Base-by-base conservation (phyloP, 2,888 invertebrate genomes). In the Zygothrica quintamaculata region DNA sequence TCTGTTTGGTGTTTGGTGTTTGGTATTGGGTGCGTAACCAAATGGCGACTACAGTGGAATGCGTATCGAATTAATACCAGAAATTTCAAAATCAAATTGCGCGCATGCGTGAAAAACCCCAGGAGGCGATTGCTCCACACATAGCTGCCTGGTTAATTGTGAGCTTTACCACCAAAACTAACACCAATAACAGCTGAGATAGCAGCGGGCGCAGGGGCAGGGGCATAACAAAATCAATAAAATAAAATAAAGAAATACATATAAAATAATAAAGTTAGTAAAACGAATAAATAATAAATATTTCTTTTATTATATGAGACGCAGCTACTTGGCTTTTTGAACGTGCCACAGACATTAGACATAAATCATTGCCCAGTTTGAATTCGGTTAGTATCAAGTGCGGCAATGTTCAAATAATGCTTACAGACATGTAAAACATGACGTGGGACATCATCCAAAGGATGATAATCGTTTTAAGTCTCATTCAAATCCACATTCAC, bases 61-160 rank as follows among this genome's bases (percentile, higher is more conserved):
- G 80, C 82, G 79, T 52, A 59, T 37, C 80, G 55, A 82, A 81
- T 80, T 59, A 46, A 59, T 16, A 70, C 42, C 34, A 40, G 53
- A 60, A 68, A 75, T 62, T 69, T 61, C 40, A 7, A 62, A 76
- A 74, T 71, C 48, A 18, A 65, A 76, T 82, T 56, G 74, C 56
- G 66, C 74, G 77, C 79, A 79, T 82, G 80, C 82, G 79, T 80
- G 77, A 79, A 82, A 77, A 82, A 51, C 82, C 70, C 56, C 80
- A 76, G 80, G 76, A 76, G 81, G 77, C 75, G 61, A 53, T 34
- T 37, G 52, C 61, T 65, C 65, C 73, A 61, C 72, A 70, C 65
- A 69, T 61, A 48, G 51, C 46, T 56, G 48, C 31, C 50, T 56
- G 47, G 37, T 65, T 69, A 66, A 60, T 65, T 69, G 48, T 53